Base-by-base conservation (phyloP, 2,888 invertebrate species). In the Clostera curtula region DNA sequence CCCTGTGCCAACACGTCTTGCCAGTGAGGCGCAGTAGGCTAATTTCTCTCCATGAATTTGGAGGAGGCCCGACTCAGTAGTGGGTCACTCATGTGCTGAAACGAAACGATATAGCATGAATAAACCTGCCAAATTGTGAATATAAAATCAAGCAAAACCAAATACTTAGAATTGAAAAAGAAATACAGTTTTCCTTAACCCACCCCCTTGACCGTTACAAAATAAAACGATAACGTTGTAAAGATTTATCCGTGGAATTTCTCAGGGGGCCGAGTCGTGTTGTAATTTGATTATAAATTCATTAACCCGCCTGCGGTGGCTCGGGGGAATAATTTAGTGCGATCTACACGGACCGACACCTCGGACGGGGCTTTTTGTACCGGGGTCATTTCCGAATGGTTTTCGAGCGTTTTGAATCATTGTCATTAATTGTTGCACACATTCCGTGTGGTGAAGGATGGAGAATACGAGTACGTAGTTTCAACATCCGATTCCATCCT, bases 251-350 rank as follows among this genome's bases (percentile, higher is more conserved):
- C 63, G 61, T 59, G 59, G 70, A 75, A 76, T 77, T 74, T 73
- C 75, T 71, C 74, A 65, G 62, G 67, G 68, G 69, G 56, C 55
- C 57, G 58, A 61, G 62, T 62, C 56, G 53, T 49, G 49, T 38
- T 66, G 72, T 77, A 79, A 85, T 79, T 79, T 72, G 73, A 82
- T 85, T 83, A 84, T 83, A 83, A 84, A 85, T 85, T 82, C 83
- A 85, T 82, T 75, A 73, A 72, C 66, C 69, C 67, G 66, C 60
- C 76, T 71, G 59, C 68, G 61, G 60, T 55, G 58, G 65, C 72
- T 70, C 57, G 44, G 56, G 77, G 80, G 83, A 80, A 83, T 84
- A 76, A 85, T 84, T 84, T 76, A 83, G 73, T 74, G 70, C 67
- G 63, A 67, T 76, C 70, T 76, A 72, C 73, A 69, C 75, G 59